Base-by-base conservation (phyloP, 1,140 invertebrate species). In the Meloidogyne floridensis region DNA sequence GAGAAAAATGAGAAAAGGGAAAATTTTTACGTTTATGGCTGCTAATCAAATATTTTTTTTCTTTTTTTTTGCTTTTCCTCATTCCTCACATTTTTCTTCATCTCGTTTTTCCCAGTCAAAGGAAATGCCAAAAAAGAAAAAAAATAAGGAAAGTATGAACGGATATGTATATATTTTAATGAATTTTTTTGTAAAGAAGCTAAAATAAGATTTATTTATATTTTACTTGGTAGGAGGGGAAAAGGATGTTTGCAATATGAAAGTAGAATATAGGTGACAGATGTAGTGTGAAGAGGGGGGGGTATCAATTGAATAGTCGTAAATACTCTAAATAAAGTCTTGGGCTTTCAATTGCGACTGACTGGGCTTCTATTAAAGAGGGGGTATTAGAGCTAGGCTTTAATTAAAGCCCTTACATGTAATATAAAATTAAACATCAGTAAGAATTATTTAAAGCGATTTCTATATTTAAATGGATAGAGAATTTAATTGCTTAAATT, bases 11-110 rank as follows among this genome's bases (percentile, higher is more conserved):
- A 65, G 5, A 59, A 47, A 47, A 3, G 59, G 5, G 7, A 65
- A 54, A 65, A 2, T 6, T n/a, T 65, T 65, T 65, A 65, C 59
- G 15, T 65, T 65, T 65, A 65, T 65, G 59, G 59, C 59, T 65
- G 59, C 59, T 65, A 65, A 65, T 65, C 59, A 65, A 65, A 65
- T 54, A 54, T 65, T 65, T 65, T 65, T n/a, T 65, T 65, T 65
- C n/a, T 65, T n/a, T 65, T 65, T 65, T n/a, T n/a, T n/a, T 15
- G 5, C 59, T 65, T 65, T 65, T 8, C 59, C 1, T 8, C 59
- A 65, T 65, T 65, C 56, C 13, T 59, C 56, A 13, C 56, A 59
- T 59, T 59, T 59, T 59, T 65, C 15, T 65, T 65, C 32, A 32
- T 32, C 59, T 65, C 59, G n/a, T 65, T 65, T 65, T 65, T 65